These are phyloP conservation scores for Nomada lathburiana DNA, from an alignment of 2,888 invertebrate species.

Conservation along the genomic window DNA sequence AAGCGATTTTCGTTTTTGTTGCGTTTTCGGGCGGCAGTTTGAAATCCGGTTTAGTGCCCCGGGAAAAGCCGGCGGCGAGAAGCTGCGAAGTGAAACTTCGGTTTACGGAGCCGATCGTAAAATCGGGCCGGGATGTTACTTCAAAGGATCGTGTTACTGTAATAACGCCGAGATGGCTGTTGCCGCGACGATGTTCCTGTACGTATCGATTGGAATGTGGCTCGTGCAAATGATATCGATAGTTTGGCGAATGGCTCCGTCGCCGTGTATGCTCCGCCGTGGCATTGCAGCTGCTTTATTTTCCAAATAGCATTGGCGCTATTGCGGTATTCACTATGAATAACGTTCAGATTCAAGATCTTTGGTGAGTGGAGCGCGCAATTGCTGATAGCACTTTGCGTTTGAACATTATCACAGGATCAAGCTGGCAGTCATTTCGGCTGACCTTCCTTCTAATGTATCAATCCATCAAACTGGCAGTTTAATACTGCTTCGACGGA, in stretches of 20 bases:
- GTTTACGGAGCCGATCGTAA: slow-evolving; percentile 52
- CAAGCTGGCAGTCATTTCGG: not conserved
- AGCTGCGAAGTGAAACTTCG: slow-evolving; percentile 57
- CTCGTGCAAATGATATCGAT: slow-evolving; percentile 29
- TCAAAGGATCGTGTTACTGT: slow-evolving; percentile 58
- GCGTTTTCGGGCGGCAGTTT: slow-evolving; percentile 43
- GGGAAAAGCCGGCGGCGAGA: slow-evolving; percentile 49
- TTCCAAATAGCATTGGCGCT: not conserved
- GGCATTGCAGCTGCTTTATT: slow-evolving; percentile 1
- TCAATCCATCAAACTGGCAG: slow-evolving; percentile 35
- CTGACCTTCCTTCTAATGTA: not conserved
- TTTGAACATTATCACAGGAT: no score
- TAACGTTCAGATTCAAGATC: not conserved
- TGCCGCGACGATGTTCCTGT: slow-evolving; percentile 37
- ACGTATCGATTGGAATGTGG: slow-evolving; percentile 37
- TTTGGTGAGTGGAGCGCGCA: not conserved
- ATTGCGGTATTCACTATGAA: not conserved
- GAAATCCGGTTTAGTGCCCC: slow-evolving; percentile 59
- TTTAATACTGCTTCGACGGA: slow-evolving; percentile 33
- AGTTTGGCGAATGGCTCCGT: not conserved
- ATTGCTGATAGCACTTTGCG: not conserved
- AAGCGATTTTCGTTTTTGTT: slow-evolving; percentile 49
- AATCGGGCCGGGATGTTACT: slow-evolving; percentile 51
- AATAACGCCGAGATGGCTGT: slow-evolving; percentile 53
- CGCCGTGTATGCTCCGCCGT: no score